These are phyloP conservation scores for Cephus runcator DNA, from an alignment of 2,888 invertebrate species.

Conservation along the genomic window DNA sequence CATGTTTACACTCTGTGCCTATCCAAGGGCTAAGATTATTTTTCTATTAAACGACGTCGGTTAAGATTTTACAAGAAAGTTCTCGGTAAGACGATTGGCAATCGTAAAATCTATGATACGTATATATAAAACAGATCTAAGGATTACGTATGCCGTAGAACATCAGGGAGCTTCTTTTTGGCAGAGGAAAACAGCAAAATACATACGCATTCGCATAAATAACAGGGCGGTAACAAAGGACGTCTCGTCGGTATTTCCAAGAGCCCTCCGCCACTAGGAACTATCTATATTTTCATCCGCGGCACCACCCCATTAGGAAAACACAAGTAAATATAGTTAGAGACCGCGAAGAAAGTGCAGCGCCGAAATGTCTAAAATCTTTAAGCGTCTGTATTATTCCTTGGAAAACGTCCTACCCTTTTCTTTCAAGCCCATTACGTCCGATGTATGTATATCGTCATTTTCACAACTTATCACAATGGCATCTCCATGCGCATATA, in stretches of 20 bases:
- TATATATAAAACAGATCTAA: too few relatives aligned
- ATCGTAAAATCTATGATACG: background rate
- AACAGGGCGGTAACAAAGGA: background rate
- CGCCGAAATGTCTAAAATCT: background rate
- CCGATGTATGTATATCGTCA: background rate
- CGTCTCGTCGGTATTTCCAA: background rate
- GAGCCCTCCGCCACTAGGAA: background rate
- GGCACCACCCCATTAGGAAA: background rate
- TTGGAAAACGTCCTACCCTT: background rate
- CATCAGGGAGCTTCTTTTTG: background rate
- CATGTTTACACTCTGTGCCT: background rate
- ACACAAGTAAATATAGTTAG: background rate
- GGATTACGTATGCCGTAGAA: background rate
- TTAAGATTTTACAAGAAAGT: background rate
- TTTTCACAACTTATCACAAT: background rate
- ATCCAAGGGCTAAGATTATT: background rate
- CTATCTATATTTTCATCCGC: background rate
- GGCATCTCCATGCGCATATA: background rate
- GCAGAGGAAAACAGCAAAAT: background rate
- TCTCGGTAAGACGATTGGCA: background rate
- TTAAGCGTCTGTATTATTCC: background rate
- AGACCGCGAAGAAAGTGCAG: background rate
- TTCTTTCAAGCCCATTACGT: background rate
- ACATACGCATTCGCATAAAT: slow-evolving; percentile 1
- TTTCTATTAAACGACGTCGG: background rate